These are phyloP conservation scores for Zaprionus vittiger DNA, from an alignment of 1,140 invertebrate genomes.

Conservation along the genomic window DNA sequence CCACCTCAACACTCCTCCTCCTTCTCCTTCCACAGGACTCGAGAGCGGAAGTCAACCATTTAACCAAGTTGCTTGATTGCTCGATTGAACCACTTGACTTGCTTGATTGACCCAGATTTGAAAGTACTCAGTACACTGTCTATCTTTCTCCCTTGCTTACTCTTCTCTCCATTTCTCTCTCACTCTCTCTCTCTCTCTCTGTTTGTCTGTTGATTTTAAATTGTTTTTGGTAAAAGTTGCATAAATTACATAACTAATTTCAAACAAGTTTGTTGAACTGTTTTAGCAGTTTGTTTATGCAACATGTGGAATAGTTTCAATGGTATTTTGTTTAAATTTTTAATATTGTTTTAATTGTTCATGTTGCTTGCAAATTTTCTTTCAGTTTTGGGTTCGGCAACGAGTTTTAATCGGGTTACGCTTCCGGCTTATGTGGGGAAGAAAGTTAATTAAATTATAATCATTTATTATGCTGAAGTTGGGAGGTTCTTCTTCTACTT, in stretches of 20 bases:
- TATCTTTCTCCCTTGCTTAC: not conserved
- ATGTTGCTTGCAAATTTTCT: not conserved
- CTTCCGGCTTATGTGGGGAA: not conserved
- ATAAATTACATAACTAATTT: not conserved
- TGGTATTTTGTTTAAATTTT: not conserved
- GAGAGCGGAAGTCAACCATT: constrained; percentile 62
- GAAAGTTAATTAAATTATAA: not conserved
- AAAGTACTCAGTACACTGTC: not conserved
- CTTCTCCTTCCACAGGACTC: not conserved
- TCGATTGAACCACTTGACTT: constrained; percentile 47
- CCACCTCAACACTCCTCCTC: not conserved
- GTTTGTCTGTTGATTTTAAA: not conserved
- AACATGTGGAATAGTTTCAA: not conserved
- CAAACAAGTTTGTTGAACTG: not conserved
- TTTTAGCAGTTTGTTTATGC: not conserved
- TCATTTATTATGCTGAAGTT: not conserved
- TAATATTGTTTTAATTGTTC: not conserved
- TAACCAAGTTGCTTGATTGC: constrained; percentile 51
- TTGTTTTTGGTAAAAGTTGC: not conserved
- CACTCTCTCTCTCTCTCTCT: not conserved
- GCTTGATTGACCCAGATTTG: constrained; percentile 26
- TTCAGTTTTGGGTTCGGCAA: not conserved
- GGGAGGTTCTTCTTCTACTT: not conserved
- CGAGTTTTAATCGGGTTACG: not conserved
- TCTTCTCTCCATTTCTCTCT: not conserved